A percentile compares a stretch with the other conserved stretches of the same genome.
Evolutionary conservation across 2,113 vertebrate genomes (phyloP).

Genomic region (Cyprinodon brontotheroides): DNA sequence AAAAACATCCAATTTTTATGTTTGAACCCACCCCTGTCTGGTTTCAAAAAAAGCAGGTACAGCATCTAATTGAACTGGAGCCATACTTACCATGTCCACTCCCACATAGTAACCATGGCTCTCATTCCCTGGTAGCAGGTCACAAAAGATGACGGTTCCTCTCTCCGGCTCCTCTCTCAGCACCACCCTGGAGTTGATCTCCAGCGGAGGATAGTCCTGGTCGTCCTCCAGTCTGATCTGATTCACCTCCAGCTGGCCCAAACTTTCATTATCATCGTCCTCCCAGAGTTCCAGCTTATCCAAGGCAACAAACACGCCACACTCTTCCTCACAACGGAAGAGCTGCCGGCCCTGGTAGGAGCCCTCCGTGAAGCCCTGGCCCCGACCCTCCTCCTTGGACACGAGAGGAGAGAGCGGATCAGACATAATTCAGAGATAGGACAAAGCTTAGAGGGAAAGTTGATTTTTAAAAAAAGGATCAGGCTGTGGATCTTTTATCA

Average conservation of each 20-base stretch:
- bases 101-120: constrained; percentile 96
- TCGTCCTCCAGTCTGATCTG: constrained; percentile 87
- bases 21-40: background rate
- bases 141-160: constrained; percentile 97
- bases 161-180: constrained; percentile 91
- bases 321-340: constrained; percentile 97
- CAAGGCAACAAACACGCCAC: constrained; percentile 95
- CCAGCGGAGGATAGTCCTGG: constrained; percentile 87
- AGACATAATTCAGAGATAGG: constrained; percentile 17
- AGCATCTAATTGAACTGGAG: background rate
- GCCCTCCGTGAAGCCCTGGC: constrained; percentile 96
- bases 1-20: background rate
- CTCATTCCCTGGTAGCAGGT: constrained; percentile 94
- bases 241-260: constrained; percentile 88
- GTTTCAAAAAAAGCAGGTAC: background rate
- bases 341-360: constrained; percentile 96
- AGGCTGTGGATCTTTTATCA: constrained; percentile 23
- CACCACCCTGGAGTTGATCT: constrained; percentile 95
- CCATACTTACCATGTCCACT: constrained; percentile 93
- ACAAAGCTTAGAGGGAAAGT: constrained; percentile 24
- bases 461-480: no score
- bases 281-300: constrained; percentile 95
- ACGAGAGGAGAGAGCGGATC: constrained; percentile 4
- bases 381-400: constrained; percentile 92
- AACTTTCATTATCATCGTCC: constrained; percentile 80